A percentile compares a stretch with the other conserved stretches of the same genome.
Conservation (phyloP, 2,113 vertebrate genomes). For the Edolisoma coerulescens region DNA sequence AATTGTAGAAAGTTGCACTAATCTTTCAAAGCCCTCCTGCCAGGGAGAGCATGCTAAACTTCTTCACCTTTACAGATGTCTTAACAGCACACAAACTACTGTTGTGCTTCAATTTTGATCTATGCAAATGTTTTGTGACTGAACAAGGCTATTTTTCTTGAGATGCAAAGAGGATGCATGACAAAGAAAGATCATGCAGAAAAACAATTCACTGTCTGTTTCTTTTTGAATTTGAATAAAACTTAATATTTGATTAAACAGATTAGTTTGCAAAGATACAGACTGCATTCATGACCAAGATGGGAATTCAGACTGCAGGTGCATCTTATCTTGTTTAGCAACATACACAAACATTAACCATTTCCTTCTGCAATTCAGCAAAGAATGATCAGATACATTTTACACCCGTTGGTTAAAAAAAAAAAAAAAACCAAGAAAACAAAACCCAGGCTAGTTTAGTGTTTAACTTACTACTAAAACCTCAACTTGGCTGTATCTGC, state of each 20-base stretch:
- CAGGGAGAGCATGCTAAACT: background rate
- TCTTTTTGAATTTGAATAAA: constrained; percentile 85
- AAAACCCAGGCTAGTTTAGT: background rate
- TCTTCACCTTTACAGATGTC: constrained; percentile 67
- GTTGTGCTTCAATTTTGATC: constrained; percentile 63
- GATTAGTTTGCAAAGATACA: constrained; percentile 82
- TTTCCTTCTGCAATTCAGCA: constrained; percentile 39
- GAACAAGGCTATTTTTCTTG: constrained; percentile 84
- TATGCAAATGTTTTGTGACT: constrained; percentile 81
- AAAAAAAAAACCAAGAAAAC: background rate
- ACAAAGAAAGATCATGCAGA: constrained; percentile 76
- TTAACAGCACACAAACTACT: constrained; percentile 52
- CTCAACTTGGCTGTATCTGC: constrained; percentile 36
- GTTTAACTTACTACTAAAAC: constrained; percentile 22
- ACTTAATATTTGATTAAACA: constrained; percentile 88
- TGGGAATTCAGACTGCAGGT: constrained; percentile 64
- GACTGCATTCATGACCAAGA: constrained; percentile 65
- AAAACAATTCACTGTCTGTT: constrained; percentile 81
- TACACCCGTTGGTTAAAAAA: background rate
- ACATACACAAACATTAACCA: constrained; percentile 36
- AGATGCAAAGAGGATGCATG: constrained; percentile 84
- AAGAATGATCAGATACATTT: background rate
- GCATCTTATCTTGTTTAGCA: constrained; percentile 57
- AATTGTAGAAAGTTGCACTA: constrained; percentile 9
- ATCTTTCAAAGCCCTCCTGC: background rate